Conservation (phyloP, 53 echinoderm and acorn worm species). For the Zoroaster sp. region DNA sequence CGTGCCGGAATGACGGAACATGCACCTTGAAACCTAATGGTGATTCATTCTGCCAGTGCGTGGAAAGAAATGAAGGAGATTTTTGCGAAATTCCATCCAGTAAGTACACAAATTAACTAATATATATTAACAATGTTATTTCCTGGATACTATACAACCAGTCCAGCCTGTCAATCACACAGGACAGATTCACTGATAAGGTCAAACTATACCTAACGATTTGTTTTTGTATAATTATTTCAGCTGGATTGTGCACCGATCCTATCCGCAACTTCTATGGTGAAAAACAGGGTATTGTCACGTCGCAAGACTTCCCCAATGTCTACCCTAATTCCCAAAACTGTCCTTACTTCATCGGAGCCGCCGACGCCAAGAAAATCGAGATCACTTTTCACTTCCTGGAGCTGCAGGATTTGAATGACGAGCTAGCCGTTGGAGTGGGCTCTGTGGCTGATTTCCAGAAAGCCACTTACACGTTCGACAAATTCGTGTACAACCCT, state of each 20-base stretch:
- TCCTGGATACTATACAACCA: no score
- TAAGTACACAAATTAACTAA: neutral
- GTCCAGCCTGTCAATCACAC: no score
- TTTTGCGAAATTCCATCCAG: neutral
- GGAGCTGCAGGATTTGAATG: neutral
- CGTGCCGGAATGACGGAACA: neutral
- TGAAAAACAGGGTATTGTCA: conserved; percentile 7
- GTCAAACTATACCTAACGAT: no score
- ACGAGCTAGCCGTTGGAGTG: neutral
- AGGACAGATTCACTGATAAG: no score
- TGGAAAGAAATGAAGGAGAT: neutral
- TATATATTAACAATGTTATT: no score
- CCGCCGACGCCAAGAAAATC: conserved; percentile 51
- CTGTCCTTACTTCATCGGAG: conserved; percentile 60
- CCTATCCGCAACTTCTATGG: neutral
- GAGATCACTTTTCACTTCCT: conserved; percentile 11
- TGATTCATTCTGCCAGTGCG: neutral
- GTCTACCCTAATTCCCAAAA: conserved; percentile 37
- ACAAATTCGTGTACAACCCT: neutral
- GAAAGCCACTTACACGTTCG: neutral
- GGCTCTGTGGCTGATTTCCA: neutral
- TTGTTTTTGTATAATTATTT: no score
- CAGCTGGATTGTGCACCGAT: neutral
- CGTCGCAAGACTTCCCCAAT: conserved; percentile 40
- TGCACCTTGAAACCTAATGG: neutral